Base-by-base conservation (phyloP, 2,888 invertebrate species). In the Zaprionus obscuricornis region DNA sequence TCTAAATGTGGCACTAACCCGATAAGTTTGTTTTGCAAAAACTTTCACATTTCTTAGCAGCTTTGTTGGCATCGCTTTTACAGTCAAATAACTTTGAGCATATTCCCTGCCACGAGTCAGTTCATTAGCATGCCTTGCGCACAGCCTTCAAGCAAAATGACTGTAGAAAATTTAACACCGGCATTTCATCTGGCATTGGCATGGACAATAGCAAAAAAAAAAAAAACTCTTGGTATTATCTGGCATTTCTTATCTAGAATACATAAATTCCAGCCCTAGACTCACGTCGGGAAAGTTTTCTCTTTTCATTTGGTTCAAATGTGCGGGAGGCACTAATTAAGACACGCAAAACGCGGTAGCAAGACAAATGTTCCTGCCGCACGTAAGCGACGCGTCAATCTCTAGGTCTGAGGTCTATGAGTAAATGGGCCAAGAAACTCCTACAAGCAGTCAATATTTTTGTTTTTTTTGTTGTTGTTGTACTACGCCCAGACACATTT, bases 301-400 rank as follows among this genome's bases (percentile, higher is more conserved):
- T 57, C 36, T 3, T 11, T 10, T 14, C 22, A 22, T 7, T 22
- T 7, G 22, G 22, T 22, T 51, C 46, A 31, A 17, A 16, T 34
- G 33, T 20, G 47, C 10, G 27, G 16, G 57, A 54, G 69, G 64
- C 74, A 83, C 84, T 87, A 85, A 82, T 87, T 81, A 78, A 75
- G 86, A 87, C 88, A 87, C 86, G 87, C 85, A 79, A 87, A 78
- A 76, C 74, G 85, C 71, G 70, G 69, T 66, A 43, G 37, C 37
- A 74, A 82, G 87, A 87, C 70, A 78, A 82, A 87, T 87, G 82
- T 74, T 69, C 52, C 45, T 50, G 40, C 66, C 67, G 78, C 87
- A 87, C 88, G 87, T 87, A 74, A 87, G 55, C 71, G 62, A 62
- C 68, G 65, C 83, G 60, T 85, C 83, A 82, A 71, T 79, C 66